Percentiles rank a stretch among this genome's conserved stretches.
These are phyloP conservation scores for Balaeniceps rex DNA, from an alignment of 2,113 vertebrate species.

Conservation along the genomic window DNA sequence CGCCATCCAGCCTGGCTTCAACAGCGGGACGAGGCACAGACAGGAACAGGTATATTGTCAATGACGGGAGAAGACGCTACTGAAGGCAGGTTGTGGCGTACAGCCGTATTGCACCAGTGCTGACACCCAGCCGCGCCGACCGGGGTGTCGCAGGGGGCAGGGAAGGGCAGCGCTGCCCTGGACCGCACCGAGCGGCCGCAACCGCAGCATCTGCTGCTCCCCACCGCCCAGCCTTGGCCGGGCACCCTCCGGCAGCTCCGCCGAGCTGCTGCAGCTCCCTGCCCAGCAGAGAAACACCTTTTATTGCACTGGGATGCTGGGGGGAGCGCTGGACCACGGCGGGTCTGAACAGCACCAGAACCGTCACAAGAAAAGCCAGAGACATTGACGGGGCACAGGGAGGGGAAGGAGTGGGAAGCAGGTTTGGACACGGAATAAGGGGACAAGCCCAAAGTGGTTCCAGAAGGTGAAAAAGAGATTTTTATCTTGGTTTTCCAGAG, in stretches of 20 bases:
- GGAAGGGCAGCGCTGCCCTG: neutral
- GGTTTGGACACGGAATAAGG: neutral
- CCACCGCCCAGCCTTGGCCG: neutral
- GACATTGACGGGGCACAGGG: neutral
- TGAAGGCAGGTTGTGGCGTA: neutral
- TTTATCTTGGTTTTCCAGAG: neutral
- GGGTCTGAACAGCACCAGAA: neutral
- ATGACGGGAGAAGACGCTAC: neutral
- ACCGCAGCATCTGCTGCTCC: neutral
- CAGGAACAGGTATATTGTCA: neutral
- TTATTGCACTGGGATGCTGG: neutral
- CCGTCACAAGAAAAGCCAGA: neutral
- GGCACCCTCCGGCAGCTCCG: neutral
- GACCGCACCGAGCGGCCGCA: neutral
- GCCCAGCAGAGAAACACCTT: neutral
- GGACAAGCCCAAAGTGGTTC: neutral
- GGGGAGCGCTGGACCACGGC: neutral
- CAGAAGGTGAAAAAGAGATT: neutral
- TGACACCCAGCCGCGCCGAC: neutral
- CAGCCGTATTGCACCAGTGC: neutral
- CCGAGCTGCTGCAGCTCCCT: neutral
- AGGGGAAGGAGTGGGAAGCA: neutral
- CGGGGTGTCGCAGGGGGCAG: neutral
- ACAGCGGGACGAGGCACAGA: too few relatives aligned
- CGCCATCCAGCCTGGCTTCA: neutral